Evolutionary conservation across 2,888 invertebrate genomes (phyloP).

Genomic region (Leptothorax acervorum): DNA sequence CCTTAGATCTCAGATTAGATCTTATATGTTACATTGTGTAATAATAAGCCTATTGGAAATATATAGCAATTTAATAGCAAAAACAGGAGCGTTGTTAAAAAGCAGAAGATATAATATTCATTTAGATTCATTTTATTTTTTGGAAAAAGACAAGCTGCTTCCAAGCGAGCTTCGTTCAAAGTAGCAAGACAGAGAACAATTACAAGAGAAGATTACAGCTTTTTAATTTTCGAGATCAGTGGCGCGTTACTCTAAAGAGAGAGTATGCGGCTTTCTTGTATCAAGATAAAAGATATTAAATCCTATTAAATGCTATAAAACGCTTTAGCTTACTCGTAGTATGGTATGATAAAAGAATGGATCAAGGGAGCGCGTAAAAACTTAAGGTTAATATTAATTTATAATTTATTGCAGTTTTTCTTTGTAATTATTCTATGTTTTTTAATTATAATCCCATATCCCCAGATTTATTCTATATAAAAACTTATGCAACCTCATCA

Average conservation of each 20-base stretch:
- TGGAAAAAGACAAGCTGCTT: conserved; percentile 33
- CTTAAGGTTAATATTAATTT: conserved; percentile 37
- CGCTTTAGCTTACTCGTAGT: conserved; percentile 13
- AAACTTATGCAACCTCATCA: background rate
- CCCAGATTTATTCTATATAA: conserved; percentile 1
- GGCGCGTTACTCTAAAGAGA: conserved; percentile 50
- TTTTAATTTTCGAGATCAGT: conserved; percentile 56
- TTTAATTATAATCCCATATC: background rate
- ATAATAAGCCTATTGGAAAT: background rate
- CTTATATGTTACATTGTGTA: background rate
- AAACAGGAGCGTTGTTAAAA: conserved; percentile 29
- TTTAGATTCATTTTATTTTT: conserved; percentile 45
- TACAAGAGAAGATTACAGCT: conserved; percentile 55
- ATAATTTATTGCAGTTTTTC: background rate
- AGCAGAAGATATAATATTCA: conserved; percentile 25
- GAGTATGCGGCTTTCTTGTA: conserved; percentile 47
- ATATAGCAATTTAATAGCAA: conserved; percentile 29
- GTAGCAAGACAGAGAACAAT: conserved; percentile 32
- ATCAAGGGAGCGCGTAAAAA: conserved; percentile 25
- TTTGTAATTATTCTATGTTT: conserved; percentile 26
- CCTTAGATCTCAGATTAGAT: background rate
- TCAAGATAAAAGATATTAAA: conserved; percentile 42
- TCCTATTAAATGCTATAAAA: conserved; percentile 50
- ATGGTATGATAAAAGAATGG: conserved; percentile 17
- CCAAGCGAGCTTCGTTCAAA: conserved; percentile 37